These are phyloP conservation scores for Aphaenogaster floridana DNA, from an alignment of 1,140 invertebrate species.

Conservation along the genomic window DNA sequence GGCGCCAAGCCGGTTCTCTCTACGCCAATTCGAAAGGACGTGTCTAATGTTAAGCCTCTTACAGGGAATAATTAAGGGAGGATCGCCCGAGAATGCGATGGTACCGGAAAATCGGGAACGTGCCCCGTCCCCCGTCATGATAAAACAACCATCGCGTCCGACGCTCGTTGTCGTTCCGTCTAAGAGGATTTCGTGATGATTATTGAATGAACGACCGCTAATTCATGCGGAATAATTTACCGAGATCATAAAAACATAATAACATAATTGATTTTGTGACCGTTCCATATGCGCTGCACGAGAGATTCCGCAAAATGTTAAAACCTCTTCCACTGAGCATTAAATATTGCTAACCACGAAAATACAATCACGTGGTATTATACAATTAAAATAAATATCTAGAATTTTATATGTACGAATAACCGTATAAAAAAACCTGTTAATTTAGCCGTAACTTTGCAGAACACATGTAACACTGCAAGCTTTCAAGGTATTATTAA, in stretches of 20 bases:
- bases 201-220: constrained; percentile 65
- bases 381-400: background rate
- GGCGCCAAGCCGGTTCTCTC: constrained; percentile 65
- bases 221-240: constrained; percentile 47
- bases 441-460: background rate
- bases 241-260: constrained; percentile 46
- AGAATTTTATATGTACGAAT: background rate
- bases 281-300: too few relatives aligned
- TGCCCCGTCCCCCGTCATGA: background rate
- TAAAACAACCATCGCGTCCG: constrained; percentile 50
- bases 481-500: constrained; percentile 17
- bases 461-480: background rate
- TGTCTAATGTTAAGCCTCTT: constrained; percentile 77
- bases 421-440: background rate
- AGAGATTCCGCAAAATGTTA: background rate
- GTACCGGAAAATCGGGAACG: constrained; percentile 59
- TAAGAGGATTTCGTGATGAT: constrained; percentile 75
- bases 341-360: background rate
- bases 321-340: background rate
- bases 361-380: background rate
- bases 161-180: constrained; percentile 27
- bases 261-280: constrained; percentile 28
- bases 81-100: constrained; percentile 30
- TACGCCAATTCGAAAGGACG: constrained; percentile 65
- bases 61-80: constrained; percentile 72